Percentiles rank a stretch among this genome's conserved stretches.
Evolutionary conservation across 2,888 invertebrate genomes (phyloP).

Genomic region (Callimorpha dominula): DNA sequence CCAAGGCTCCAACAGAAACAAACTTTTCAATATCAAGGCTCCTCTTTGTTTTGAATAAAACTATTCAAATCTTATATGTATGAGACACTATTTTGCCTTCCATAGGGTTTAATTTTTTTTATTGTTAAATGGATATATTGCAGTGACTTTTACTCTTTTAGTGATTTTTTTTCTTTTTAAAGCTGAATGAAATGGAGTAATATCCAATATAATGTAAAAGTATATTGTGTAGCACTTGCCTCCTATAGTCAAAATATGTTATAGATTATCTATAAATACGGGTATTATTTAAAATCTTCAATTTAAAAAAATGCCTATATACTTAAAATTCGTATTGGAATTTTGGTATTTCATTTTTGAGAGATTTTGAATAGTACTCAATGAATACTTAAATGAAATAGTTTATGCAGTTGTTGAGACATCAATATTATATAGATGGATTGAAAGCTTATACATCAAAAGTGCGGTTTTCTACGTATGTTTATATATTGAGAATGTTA

Average conservation of each 20-base stretch:
- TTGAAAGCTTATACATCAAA: conserved; percentile 47
- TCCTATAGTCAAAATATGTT: conserved; percentile 47
- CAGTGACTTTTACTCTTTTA: background rate
- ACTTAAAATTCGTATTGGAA: background rate
- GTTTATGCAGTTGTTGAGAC: conserved; percentile 56
- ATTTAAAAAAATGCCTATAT: background rate
- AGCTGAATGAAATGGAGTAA: conserved; percentile 1
- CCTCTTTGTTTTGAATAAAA: background rate
- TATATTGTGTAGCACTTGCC: conserved; percentile 42
- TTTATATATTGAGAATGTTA: conserved; percentile 23
- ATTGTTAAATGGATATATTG: background rate
- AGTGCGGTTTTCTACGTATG: conserved; percentile 13
- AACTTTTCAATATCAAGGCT: background rate
- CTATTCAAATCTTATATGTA: background rate
- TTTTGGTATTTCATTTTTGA: background rate
- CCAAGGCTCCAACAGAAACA: background rate
- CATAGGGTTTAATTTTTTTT: background rate
- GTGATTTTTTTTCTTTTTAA: background rate
- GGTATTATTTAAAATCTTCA: conserved; percentile 5
- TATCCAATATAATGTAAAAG: conserved; percentile 41
- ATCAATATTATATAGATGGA: conserved; percentile 39
- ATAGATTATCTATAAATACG: conserved; percentile 43
- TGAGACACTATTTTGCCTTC: background rate
- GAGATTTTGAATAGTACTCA: conserved; percentile 1
- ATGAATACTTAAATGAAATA: conserved; percentile 58